Conservation (phyloP, 1,140 invertebrate genomes). For the Gonioctena quinquepunctata region DNA sequence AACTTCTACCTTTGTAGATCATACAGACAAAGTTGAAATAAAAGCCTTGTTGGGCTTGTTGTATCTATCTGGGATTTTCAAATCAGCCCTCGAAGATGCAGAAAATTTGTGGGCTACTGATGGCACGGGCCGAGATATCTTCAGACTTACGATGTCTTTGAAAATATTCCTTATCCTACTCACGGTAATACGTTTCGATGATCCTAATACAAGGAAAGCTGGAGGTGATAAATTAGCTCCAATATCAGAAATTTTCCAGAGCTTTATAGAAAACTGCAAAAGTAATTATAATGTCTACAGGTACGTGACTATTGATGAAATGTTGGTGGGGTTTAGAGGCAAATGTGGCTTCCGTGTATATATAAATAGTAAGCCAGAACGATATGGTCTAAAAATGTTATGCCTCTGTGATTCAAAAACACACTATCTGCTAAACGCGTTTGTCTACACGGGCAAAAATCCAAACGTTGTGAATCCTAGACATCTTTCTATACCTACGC, state of each 20-base stretch:
- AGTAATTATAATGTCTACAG: slow-evolving; percentile 5
- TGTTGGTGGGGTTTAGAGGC: slow-evolving; percentile 7
- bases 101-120: neutral
- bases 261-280: slow-evolving; percentile 25
- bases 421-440: slow-evolving; percentile 14
- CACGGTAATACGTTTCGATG: neutral
- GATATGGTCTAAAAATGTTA: slow-evolving; percentile 21
- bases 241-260: slow-evolving; percentile 24
- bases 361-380: slow-evolving; percentile 14
- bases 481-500: slow-evolving; percentile 25
- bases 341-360: slow-evolving; percentile 19
- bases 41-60: neutral
- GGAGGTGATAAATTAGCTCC: slow-evolving; percentile 8
- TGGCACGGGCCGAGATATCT: neutral
- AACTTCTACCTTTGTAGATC: too few species aligned
- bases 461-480: neutral
- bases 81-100: neutral
- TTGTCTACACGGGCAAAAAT: slow-evolving; percentile 10
- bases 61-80: neutral
- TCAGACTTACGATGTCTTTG: neutral
- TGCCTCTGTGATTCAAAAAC: slow-evolving; percentile 16
- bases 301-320: neutral
- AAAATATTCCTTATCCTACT: neutral
- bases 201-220: neutral
- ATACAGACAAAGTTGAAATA: too few species aligned